Evolutionary conservation across 2,888 invertebrate genomes (phyloP).

Genomic region (Drosophila birchii): DNA sequence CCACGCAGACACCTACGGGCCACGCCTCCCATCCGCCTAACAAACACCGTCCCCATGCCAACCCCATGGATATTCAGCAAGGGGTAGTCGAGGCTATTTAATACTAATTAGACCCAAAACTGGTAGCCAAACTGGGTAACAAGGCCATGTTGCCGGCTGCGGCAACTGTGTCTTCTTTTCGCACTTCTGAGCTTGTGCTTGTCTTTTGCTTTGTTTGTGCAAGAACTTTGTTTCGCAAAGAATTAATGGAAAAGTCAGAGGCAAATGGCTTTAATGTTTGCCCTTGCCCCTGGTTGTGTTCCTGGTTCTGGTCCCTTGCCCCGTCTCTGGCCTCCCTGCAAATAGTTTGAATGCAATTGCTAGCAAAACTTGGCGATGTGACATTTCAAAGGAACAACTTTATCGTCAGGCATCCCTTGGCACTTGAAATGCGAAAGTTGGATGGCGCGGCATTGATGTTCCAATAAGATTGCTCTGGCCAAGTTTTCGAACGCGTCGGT

Average conservation of each 20-base stretch:
- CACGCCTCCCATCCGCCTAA: not conserved
- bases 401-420: constrained; percentile 14
- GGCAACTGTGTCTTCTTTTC: constrained; percentile 11
- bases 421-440: constrained; percentile 30
- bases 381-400: constrained; percentile 38
- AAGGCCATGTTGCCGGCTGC: constrained; percentile 19
- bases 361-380: constrained; percentile 30
- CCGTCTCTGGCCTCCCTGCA: not conserved
- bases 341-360: constrained; percentile 41
- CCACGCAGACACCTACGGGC: constrained; percentile 21
- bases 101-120: constrained; percentile 58
- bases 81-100: constrained; percentile 36
- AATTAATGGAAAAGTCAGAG: constrained; percentile 43
- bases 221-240: constrained; percentile 21
- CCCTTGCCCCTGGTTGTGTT: not conserved
- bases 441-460: constrained; percentile 18
- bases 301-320: not conserved
- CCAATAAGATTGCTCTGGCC: constrained; percentile 8
- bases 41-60: constrained; percentile 1
- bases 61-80: not conserved
- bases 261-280: constrained; percentile 38
- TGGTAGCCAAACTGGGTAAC: constrained; percentile 4
- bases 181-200: constrained; percentile 6
- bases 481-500: constrained; percentile 19
- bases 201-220: constrained; percentile 5